Percentiles rank a stretch among this genome's conserved stretches.
Evolutionary conservation across 2,888 invertebrate genomes (phyloP).

Genomic region (Tenthredo livida): DNA sequence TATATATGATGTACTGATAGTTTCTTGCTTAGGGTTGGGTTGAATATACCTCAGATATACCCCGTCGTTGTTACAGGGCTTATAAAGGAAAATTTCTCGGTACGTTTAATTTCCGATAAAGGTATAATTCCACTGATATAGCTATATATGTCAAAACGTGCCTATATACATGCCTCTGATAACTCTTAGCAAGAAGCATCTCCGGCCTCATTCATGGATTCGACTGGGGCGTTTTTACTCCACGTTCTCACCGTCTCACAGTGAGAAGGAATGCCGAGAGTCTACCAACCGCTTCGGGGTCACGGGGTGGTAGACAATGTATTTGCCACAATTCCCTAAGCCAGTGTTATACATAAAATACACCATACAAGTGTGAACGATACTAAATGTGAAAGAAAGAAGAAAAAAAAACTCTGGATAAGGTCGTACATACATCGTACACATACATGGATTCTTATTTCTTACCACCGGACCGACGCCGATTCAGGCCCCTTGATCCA

Average conservation of each 20-base stretch:
- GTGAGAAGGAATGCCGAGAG: slow-evolving; percentile 37
- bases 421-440: not conserved
- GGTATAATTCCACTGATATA: slow-evolving; percentile 44
- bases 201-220: slow-evolving; percentile 62
- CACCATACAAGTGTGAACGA: not conserved
- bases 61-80: not conserved
- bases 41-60: not conserved
- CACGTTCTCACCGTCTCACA: slow-evolving; percentile 65
- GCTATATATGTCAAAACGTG: slow-evolving; percentile 59
- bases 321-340: slow-evolving; percentile 6
- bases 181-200: slow-evolving; percentile 55
- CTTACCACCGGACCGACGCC: not conserved
- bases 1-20: not conserved
- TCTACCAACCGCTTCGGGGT: slow-evolving; percentile 31
- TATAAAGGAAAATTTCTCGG: not conserved
- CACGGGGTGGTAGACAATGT: slow-evolving; percentile 25
- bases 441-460: not conserved
- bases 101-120: not conserved
- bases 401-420: not conserved
- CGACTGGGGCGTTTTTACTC: slow-evolving; percentile 68
- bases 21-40: not conserved
- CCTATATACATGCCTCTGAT: slow-evolving; percentile 59
- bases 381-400: not conserved
- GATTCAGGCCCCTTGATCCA: slow-evolving; percentile 25
- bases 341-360: not conserved